These are phyloP conservation scores for Parasteatoda lunata DNA, from an alignment of 2,888 invertebrate species.

Conservation along the genomic window DNA sequence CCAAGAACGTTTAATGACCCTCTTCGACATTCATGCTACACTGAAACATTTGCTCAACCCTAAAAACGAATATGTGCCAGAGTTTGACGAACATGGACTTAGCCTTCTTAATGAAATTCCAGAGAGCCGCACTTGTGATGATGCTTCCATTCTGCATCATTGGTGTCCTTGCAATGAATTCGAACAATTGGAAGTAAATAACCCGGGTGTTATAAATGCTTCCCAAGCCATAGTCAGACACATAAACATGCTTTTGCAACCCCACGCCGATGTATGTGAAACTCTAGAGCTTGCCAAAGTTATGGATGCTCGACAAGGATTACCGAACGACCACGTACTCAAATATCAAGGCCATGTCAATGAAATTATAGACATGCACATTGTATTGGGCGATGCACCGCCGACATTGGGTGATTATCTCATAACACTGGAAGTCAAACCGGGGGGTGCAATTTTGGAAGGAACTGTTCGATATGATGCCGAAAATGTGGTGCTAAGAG, in stretches of 20 bases:
- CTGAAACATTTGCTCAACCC: slow-evolving; percentile 81
- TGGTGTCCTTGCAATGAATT: slow-evolving; percentile 73
- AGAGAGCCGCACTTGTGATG: slow-evolving; percentile 72
- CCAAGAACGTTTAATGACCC: slow-evolving; percentile 73
- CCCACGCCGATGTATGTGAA: background rate
- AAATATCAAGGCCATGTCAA: slow-evolving; percentile 49
- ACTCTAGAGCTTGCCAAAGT: slow-evolving; percentile 3
- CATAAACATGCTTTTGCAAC: slow-evolving; percentile 15
- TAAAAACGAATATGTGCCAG: background rate
- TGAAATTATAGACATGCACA: slow-evolving; percentile 47
- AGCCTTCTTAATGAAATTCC: slow-evolving; percentile 73
- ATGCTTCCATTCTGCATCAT: slow-evolving; percentile 73
- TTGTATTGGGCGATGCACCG: slow-evolving; percentile 43
- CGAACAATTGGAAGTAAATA: background rate
- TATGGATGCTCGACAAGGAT: slow-evolving; percentile 11
- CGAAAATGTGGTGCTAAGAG: slow-evolving; percentile 63
- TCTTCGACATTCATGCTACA: slow-evolving; percentile 78
- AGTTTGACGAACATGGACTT: slow-evolving; percentile 38
- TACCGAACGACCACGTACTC: slow-evolving; percentile 57
- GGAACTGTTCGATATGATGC: slow-evolving; percentile 79
- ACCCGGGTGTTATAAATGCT: slow-evolving; percentile 14
- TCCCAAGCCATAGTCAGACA: slow-evolving; percentile 13
- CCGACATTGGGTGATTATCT: slow-evolving; percentile 76
- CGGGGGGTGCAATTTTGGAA: slow-evolving; percentile 85
- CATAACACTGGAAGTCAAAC: slow-evolving; percentile 80